Evolutionary conservation across 2,797 vertebrate species (phyloP).

Genomic region (Pterois miles): DNA sequence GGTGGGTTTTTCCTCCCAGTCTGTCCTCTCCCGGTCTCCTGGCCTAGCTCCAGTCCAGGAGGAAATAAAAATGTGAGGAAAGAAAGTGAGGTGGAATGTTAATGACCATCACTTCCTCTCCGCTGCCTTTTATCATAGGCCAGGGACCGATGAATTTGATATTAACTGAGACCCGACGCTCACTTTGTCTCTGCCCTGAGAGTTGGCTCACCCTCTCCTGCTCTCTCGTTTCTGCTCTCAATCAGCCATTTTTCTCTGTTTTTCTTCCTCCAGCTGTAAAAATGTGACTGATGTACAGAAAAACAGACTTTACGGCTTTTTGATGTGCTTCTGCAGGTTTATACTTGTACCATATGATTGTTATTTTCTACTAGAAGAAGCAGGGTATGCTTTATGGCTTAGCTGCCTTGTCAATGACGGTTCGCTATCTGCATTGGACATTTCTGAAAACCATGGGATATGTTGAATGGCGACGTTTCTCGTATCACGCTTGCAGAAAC

Average conservation of each 20-base stretch:
- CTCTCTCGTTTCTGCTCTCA: slow-evolving; percentile 25
- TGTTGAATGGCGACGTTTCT: no score
- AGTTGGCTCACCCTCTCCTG: slow-evolving; percentile 26
- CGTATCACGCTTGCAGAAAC: no score
- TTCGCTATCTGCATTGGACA: no score
- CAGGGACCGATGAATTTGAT: slow-evolving; percentile 57
- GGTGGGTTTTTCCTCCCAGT: background rate
- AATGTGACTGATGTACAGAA: slow-evolving; percentile 19
- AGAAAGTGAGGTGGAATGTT: slow-evolving; percentile 82
- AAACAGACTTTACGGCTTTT: background rate
- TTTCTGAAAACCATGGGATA: no score
- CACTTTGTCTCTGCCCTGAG: slow-evolving; percentile 31
- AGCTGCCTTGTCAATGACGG: no score
- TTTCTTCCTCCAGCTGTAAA: slow-evolving; percentile 32
- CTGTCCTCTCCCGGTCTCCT: slow-evolving; percentile 18
- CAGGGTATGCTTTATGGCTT: no score
- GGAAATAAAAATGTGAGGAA: slow-evolving; percentile 85
- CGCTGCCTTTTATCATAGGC: slow-evolving; percentile 76
- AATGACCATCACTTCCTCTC: slow-evolving; percentile 78
- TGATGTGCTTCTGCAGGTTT: background rate
- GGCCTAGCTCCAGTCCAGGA: slow-evolving; percentile 66
- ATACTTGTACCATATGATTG: no score
- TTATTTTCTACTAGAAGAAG: no score
- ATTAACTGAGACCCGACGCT: slow-evolving; percentile 44
- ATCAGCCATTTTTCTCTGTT: slow-evolving; percentile 18